phyloP scores from a whole-genome alignment of 2,113 vertebrate genomes.

The Platycercus adscitus region DNA sequence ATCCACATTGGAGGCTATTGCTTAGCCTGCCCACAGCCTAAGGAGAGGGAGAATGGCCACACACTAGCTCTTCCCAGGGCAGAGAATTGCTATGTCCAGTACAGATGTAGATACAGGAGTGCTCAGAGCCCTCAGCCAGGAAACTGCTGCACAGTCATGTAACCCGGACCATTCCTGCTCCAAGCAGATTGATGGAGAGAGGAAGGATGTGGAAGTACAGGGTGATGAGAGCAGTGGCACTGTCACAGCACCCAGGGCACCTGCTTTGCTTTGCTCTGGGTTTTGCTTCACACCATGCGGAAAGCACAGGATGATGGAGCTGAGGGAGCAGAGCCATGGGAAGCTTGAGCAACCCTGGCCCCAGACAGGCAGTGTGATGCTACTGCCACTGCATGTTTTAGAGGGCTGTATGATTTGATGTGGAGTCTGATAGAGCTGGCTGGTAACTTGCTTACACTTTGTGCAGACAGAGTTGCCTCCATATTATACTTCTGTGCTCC shows the following conservation, averaged over 20 bases:
- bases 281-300: not conserved
- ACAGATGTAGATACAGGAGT: not conserved
- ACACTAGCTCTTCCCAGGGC: not conserved
- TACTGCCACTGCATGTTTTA: not conserved
- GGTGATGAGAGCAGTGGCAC: not conserved
- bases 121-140: not conserved
- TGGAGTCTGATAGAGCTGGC: conserved; percentile 2
- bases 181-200: not conserved
- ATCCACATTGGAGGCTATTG: not conserved
- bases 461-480: conserved; percentile 1
- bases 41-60: not conserved
- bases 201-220: not conserved
- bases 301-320: not conserved
- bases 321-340: not conserved
- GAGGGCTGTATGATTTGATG: not conserved
- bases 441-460: not conserved
- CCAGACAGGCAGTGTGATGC: not conserved
- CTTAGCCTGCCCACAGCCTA: not conserved
- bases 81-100: not conserved
- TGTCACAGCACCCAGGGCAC: not conserved
- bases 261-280: not conserved
- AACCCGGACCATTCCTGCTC: not conserved
- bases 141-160: not conserved
- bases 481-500: not conserved
- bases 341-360: not conserved